These are phyloP conservation scores for Pseudopipra pipra DNA, from an alignment of 2,113 vertebrate genomes.

Conservation along the genomic window DNA sequence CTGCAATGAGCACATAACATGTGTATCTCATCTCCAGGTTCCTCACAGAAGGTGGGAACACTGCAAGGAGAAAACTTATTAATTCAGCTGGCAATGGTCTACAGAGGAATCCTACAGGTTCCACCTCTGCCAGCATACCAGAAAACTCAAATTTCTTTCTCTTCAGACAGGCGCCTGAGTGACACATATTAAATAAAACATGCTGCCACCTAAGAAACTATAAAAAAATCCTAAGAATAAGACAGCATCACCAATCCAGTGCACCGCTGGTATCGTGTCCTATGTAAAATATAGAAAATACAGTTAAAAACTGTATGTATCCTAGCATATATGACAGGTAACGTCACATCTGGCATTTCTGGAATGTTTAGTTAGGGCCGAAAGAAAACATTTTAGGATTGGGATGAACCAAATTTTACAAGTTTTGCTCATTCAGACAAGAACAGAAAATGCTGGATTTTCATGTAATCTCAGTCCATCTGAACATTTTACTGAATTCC, in stretches of 20 bases:
- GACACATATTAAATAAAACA: neutral
- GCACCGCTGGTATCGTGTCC: fast-evolving
- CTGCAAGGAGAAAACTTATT: neutral
- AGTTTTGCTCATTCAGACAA: neutral
- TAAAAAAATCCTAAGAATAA: neutral
- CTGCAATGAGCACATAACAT: fast-evolving
- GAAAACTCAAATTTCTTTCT: neutral
- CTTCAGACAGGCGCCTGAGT: neutral
- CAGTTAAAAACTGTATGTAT: neutral
- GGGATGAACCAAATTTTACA: neutral
- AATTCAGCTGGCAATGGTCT: neutral
- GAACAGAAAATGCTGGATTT: neutral
- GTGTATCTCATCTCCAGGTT: neutral
- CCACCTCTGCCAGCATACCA: neutral
- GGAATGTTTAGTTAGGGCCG: neutral
- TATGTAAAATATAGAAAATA: neutral
- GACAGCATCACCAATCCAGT: neutral
- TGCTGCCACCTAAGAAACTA: neutral
- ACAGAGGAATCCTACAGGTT: neutral
- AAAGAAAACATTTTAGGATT: neutral
- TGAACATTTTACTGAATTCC: neutral
- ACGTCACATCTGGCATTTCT: neutral
- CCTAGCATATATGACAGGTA: neutral
- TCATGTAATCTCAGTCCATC: neutral
- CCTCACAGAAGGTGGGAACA: neutral